phyloP scores from a whole-genome alignment of 2,797 vertebrate genomes.

The Odontamblyopus rebecca region DNA sequence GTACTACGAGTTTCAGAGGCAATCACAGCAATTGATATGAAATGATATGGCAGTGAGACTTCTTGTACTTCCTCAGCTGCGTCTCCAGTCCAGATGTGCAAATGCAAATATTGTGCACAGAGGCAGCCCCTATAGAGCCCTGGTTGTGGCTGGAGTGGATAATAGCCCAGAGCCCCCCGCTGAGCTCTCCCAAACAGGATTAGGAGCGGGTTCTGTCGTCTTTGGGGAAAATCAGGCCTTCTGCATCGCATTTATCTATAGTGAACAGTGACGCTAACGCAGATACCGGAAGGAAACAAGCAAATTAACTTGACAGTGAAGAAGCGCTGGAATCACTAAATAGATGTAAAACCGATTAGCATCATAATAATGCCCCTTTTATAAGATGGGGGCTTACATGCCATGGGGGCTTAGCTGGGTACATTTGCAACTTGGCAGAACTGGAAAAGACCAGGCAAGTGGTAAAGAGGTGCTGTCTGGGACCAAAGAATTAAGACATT shows the following conservation, averaged over 20 bases:
- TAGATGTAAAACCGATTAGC: slow-evolving; percentile 71
- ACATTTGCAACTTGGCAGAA: slow-evolving; percentile 36
- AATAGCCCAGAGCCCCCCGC: slow-evolving; percentile 43
- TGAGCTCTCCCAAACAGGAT: slow-evolving; percentile 70
- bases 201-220: slow-evolving; percentile 64
- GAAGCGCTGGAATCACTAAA: slow-evolving; percentile 45
- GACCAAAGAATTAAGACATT: slow-evolving; percentile 12
- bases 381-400: slow-evolving; percentile 33
- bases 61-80: not conserved
- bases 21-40: not conserved
- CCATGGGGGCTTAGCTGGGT: slow-evolving; percentile 23
- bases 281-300: slow-evolving; percentile 61
- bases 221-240: slow-evolving; percentile 56
- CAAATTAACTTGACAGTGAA: slow-evolving; percentile 61
- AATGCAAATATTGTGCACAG: slow-evolving; percentile 35
- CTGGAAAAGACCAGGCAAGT: slow-evolving; percentile 10
- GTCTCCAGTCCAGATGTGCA: slow-evolving; percentile 44
- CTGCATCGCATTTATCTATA: slow-evolving; percentile 68
- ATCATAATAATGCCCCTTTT: slow-evolving; percentile 44
- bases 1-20: not conserved
- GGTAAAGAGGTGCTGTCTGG: slow-evolving; percentile 17
- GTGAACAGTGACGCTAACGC: slow-evolving; percentile 60
- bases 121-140: slow-evolving; percentile 28
- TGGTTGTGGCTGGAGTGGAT: slow-evolving; percentile 51
- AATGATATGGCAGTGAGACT: not conserved